Evolutionary conservation across 2,113 vertebrate species (phyloP).

Genomic region (Danionella cerebrum): DNA sequence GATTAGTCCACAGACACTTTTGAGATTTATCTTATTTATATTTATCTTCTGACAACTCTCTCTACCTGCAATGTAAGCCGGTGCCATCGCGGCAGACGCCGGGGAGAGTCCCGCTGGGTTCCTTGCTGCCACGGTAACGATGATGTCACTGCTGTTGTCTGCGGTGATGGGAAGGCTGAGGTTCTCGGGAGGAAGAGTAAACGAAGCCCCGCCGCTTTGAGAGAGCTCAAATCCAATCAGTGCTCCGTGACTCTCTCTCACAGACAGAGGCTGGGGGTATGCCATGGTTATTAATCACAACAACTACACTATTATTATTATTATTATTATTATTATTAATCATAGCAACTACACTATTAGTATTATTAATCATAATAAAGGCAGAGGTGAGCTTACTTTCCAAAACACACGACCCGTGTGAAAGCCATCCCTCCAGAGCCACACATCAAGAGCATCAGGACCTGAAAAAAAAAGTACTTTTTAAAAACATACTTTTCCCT

Average conservation of each 20-base stretch:
- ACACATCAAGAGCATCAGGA: conserved; percentile 58
- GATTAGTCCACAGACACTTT: too few relatives aligned
- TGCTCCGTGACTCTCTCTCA: conserved; percentile 50
- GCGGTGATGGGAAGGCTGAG: conserved; percentile 42
- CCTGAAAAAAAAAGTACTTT: conserved; percentile 36
- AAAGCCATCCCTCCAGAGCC: conserved; percentile 55
- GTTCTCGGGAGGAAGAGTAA: not conserved
- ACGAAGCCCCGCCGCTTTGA: conserved; percentile 24
- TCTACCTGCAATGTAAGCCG: conserved; percentile 45
- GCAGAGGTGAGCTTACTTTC: conserved; percentile 51
- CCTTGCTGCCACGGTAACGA: conserved; percentile 44
- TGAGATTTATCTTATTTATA: too few relatives aligned
- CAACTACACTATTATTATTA: not conserved
- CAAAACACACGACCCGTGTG: conserved; percentile 52
- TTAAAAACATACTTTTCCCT: not conserved
- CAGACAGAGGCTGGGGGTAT: conserved; percentile 50
- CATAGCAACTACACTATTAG: not conserved
- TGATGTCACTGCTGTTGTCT: conserved; percentile 33
- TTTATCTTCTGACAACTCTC: not conserved
- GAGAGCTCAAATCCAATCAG: conserved; percentile 53
- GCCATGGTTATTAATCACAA: not conserved
- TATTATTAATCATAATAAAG: too few relatives aligned
- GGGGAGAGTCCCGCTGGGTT: conserved; percentile 49
- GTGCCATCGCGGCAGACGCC: conserved; percentile 41
- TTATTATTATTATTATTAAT: too few relatives aligned